Evolutionary conservation across 2,113 vertebrate species (phyloP), one percentile per base, ranked within the genome.

Genomic region (Otolemur garnettii): DNA sequence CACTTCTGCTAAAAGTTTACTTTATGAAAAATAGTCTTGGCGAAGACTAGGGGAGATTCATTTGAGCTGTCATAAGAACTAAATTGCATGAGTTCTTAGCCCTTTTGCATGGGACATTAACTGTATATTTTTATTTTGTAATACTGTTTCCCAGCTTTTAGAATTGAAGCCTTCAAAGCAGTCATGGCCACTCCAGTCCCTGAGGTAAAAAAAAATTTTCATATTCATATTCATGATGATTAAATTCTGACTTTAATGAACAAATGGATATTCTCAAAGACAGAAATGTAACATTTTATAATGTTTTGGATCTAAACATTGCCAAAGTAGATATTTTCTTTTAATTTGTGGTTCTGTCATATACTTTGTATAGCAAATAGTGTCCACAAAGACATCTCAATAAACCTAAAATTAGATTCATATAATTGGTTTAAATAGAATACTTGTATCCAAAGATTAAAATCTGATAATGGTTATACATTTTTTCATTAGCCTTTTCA

Each of bases 201-300:
- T 38, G 6, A 86, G 26, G 26, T 38, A 71, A 22, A 11, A 71
- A 42, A 82, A 22, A 11, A 66, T 42, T 82, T 55, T 57, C 17
- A 90, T 87, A 78, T 69, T 81, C n/a, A 87, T 30, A 55, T 57
- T 77, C 50, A 91, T 9, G 68, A 38, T 66, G 22, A 91, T 68
- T 93, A 91, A 80, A 45, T 91, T 90, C 26, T 42, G 10, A 38
- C 50, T 30, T 28, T 22, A 78, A 82, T 62, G n/a, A 91, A 74
- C 7, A 69, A 80, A 95, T 84, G n/a, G n/a, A 69, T 68, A 91
- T 69, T 91, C n/a, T 95, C 35, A 53, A 91, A 81, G 45, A 86
- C 38, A 85, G 19, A 91, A 93, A 84, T 57, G 18, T 55, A 50
- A n/a, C 35, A 62, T 92, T 78, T 71, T 87, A 62, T 60, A 81